Conservation (phyloP, 1,140 invertebrate genomes). For the Hylaeus volcanicus region DNA sequence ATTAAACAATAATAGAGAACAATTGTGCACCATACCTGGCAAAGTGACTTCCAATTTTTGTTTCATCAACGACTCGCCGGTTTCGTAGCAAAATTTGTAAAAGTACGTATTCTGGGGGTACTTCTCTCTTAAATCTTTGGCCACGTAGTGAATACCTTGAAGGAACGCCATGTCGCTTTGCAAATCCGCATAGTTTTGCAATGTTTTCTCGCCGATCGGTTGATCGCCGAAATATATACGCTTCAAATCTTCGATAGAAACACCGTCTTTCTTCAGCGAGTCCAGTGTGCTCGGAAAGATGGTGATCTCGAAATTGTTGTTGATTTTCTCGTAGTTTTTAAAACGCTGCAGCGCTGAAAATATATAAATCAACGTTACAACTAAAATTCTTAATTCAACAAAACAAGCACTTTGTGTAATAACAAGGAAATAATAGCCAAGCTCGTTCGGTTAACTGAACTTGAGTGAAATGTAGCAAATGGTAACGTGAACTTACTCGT, state of each 20-base stretch:
- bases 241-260: conserved; percentile 57
- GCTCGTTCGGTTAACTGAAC: background rate
- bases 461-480: background rate
- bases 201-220: conserved; percentile 59
- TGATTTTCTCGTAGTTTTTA: background rate
- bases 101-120: conserved; percentile 74
- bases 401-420: too few species aligned
- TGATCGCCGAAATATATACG: conserved; percentile 72
- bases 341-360: background rate
- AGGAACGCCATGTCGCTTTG: conserved; percentile 78
- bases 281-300: conserved; percentile 19
- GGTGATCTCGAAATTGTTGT: conserved; percentile 28
- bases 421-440: too few species aligned
- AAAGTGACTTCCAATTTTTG: background rate
- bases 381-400: too few species aligned
- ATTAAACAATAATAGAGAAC: too few species aligned
- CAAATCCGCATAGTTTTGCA: conserved; percentile 74
- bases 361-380: background rate
- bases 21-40: conserved; percentile 29
- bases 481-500: conserved; percentile 57
- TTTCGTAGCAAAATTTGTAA: conserved; percentile 79
- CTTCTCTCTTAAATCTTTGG: conserved; percentile 72
- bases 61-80: conserved; percentile 28
- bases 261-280: conserved; percentile 24
- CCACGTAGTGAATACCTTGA: conserved; percentile 74